phyloP scores from a whole-genome alignment of 2,113 vertebrate species.

The Catharus bicknelli region DNA sequence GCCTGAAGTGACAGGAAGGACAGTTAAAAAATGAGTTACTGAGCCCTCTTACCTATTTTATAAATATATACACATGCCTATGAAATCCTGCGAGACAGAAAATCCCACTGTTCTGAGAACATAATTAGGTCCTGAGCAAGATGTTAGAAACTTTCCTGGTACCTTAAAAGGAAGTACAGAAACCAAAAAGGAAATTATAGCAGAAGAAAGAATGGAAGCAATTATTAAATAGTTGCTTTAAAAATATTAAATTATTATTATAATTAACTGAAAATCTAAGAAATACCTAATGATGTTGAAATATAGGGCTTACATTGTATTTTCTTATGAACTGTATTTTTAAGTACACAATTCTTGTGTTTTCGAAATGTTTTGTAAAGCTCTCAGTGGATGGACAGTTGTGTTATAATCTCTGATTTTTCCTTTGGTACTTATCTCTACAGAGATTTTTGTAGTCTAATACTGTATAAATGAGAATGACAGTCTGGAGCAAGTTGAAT shows the following conservation, averaged over 20 bases:
- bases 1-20: background rate
- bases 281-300: background rate
- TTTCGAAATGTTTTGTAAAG: background rate
- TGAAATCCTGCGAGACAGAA: background rate
- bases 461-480: background rate
- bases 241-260: background rate
- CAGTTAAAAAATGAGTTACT: background rate
- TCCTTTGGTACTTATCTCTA: background rate
- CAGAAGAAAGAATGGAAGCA: background rate
- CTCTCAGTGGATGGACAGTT: background rate
- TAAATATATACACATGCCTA: rapidly evolving
- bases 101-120: background rate
- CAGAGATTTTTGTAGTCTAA: background rate
- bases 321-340: background rate
- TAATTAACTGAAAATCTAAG: background rate
- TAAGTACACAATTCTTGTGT: background rate
- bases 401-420: background rate
- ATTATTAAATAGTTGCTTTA: background rate
- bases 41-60: background rate
- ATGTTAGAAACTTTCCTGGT: background rate
- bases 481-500: background rate
- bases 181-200: background rate
- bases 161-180: background rate
- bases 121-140: background rate
- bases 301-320: background rate